phyloP scores from a whole-genome alignment of 1,140 invertebrate species.

The Littorina saxatilis region DNA sequence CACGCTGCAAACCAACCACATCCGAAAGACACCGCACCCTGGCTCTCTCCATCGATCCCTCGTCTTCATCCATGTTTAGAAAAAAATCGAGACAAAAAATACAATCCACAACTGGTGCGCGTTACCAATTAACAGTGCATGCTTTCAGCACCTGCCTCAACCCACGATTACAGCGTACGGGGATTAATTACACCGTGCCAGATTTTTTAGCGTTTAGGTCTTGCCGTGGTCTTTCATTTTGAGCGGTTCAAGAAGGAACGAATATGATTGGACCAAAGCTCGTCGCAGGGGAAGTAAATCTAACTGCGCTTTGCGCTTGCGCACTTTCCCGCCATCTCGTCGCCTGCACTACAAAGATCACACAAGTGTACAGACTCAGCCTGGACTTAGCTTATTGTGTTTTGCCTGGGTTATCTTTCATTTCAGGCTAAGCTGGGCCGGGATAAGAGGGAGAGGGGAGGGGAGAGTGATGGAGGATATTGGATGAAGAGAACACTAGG shows the following conservation, averaged over 20 bases:
- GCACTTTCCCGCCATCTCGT: neutral
- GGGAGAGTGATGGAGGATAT: too few species aligned
- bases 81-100: neutral
- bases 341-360: neutral
- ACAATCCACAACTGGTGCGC: neutral
- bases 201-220: too few species aligned
- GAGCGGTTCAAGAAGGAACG: neutral
- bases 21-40: slow-evolving; percentile 63
- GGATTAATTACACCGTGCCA: too few species aligned
- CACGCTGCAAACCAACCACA: slow-evolving; percentile 60
- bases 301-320: neutral
- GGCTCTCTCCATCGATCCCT: slow-evolving; percentile 24
- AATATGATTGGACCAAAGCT: neutral
- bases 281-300: neutral
- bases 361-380: too few species aligned
- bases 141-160: too few species aligned
- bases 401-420: too few species aligned
- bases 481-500: too few species aligned
- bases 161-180: too few species aligned
- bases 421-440: too few species aligned
- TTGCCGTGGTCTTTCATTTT: slow-evolving; percentile 2
- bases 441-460: too few species aligned
- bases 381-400: too few species aligned
- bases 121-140: too few species aligned
- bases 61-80: slow-evolving; percentile 10